phyloP scores from a whole-genome alignment of 2,113 vertebrate genomes.

The Corvus cornix region DNA sequence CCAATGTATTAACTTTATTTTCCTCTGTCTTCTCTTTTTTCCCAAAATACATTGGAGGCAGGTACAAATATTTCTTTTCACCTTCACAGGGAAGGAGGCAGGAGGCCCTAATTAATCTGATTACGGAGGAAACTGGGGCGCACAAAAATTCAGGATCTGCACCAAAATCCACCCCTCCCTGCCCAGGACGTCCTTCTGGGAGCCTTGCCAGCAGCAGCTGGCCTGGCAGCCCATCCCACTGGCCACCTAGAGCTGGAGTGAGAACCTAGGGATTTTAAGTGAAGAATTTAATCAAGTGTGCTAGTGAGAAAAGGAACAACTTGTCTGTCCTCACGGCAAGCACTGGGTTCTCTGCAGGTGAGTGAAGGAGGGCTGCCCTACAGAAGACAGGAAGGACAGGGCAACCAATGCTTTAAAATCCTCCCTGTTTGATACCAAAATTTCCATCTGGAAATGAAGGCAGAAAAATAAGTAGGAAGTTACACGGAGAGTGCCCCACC shows the following conservation, averaged over 20 bases:
- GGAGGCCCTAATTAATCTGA: background rate
- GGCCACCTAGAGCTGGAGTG: background rate
- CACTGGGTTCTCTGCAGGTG: background rate
- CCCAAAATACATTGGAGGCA: background rate
- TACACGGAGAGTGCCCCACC: background rate
- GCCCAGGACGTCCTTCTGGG: background rate
- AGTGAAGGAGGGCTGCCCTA: background rate
- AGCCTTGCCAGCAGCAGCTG: background rate
- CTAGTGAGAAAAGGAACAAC: background rate
- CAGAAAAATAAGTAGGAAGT: background rate
- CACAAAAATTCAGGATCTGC: background rate
- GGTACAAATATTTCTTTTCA: background rate
- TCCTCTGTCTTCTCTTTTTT: background rate
- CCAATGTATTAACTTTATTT: background rate
- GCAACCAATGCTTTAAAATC: fast-evolving
- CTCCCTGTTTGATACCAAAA: fast-evolving
- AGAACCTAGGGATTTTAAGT: background rate
- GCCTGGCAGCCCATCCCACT: background rate
- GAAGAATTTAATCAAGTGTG: background rate
- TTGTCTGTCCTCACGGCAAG: background rate
- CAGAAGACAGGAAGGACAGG: background rate
- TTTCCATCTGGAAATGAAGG: background rate
- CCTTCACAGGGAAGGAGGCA: background rate
- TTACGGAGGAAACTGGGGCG: background rate
- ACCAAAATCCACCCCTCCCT: background rate